A percentile compares a stretch with the other conserved stretches of the same genome.
These are phyloP conservation scores for Lichenostomus cassidix DNA, from an alignment of 2,113 vertebrate genomes.

Conservation along the genomic window DNA sequence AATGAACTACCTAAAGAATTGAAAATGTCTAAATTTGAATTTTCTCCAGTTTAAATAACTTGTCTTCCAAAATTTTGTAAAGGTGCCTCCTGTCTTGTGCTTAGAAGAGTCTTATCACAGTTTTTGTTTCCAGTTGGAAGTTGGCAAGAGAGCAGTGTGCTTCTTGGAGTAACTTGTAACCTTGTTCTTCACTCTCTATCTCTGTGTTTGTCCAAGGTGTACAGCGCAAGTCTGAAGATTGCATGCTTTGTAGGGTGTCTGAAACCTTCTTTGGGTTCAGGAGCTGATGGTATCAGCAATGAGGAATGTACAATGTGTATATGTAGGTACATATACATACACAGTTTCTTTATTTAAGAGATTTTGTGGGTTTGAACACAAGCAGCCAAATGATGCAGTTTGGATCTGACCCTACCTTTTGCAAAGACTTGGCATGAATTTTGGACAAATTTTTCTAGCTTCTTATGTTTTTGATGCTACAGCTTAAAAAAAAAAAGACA, in stretches of 20 bases:
- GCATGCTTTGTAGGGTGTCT: neutral
- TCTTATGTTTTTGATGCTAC: neutral
- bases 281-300: neutral
- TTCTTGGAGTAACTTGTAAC: neutral
- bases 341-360: neutral
- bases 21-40: neutral
- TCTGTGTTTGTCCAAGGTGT: neutral
- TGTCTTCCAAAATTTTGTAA: neutral
- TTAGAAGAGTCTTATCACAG: neutral
- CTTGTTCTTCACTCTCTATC: neutral
- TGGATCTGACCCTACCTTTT: neutral
- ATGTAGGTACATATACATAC: neutral
- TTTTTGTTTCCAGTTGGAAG: neutral
- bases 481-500: neutral
- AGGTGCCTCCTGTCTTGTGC: neutral
- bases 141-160: neutral
- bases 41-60: neutral
- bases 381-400: neutral
- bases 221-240: neutral
- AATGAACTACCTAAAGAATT: neutral
- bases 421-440: neutral
- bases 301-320: neutral
- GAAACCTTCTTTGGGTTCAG: neutral
- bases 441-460: neutral
- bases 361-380: neutral